Evolutionary conservation across 2,113 vertebrate genomes (phyloP).

Genomic region (Pristiophorus japonicus): DNA sequence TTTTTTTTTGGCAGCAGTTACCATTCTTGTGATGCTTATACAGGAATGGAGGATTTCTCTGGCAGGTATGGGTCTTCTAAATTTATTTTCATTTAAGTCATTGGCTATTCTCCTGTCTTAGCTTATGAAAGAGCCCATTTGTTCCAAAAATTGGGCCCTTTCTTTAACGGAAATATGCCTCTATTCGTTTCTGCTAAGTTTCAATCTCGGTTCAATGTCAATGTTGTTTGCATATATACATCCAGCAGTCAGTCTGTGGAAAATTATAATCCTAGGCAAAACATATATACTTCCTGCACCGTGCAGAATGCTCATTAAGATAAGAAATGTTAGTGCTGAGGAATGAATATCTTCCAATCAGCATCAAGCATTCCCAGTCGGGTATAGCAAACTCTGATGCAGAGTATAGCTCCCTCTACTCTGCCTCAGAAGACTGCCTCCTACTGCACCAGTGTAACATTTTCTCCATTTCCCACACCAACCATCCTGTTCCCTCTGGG

Average conservation of each 20-base stretch:
- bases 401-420: neutral
- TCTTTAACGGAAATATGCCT: neutral
- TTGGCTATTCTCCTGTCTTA: neutral
- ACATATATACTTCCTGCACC: neutral
- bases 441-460: neutral
- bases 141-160: neutral
- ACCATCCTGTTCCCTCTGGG: neutral
- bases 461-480: neutral
- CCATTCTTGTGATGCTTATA: neutral
- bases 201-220: neutral
- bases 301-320: neutral
- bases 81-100: neutral
- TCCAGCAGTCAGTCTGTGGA: neutral
- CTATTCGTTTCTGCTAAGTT: neutral
- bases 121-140: neutral
- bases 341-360: neutral
- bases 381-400: neutral
- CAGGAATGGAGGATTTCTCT: neutral
- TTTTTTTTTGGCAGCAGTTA: neutral
- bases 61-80: neutral
- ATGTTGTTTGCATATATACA: neutral
- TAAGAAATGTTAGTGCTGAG: neutral
- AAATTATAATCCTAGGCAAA: neutral
- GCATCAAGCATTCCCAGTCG: neutral
- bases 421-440: neutral